Base-by-base conservation (phyloP, 2,797 vertebrate species). In the Cirrhinus mrigala region DNA sequence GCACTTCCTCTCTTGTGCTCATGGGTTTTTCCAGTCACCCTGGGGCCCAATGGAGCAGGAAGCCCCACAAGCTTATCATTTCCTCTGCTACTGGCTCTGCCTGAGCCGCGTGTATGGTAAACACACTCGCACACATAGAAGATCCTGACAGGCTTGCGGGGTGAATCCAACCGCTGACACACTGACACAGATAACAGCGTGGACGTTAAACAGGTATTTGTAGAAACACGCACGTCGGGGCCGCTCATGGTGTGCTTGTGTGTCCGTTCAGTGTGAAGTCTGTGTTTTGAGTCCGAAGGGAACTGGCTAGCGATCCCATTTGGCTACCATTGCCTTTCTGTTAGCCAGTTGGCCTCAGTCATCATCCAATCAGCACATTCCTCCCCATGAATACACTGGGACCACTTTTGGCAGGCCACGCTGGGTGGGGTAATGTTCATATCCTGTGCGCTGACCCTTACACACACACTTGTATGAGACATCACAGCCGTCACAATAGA, bases 331-430 rank as follows among this genome's bases (percentile, higher is more conserved):
- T 86, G 82, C 52, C 0, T 60, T 82, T 87, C 78, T 89, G 62
- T 86, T 87, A 91, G 90, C 94, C 93, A 95, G 92, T 94, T 95
- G 94, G 91, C 90, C 44, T 89, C 89, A 83, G 88, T 87, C 83
- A 85, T 91, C 93, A 91, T 92, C 94, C 93, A 93, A 95, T 96
- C 95, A 94, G 94, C 94, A 94, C 95, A 96, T 95, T 95, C 94
- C 94, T 94, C 77, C 88, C 91, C 89, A 88, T 92, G 90, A 88
- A 93, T 92, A 93, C 92, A 87, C 89, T 82, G 90, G 88, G 94
- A 94, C 92, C 73, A 73, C 79, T 92, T 94, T 95, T 95, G 94
- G 94, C 93, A 93, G 91, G 37, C 24, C 77, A 73, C 68, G 27
- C 87, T 92, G 94, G 95, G 95, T 93, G 95, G 94, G 93, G 95